A percentile compares a stretch with the other conserved stretches of the same genome.
Evolutionary conservation across 2,888 invertebrate species (phyloP).

Genomic region (Caradrina kadenii): DNA sequence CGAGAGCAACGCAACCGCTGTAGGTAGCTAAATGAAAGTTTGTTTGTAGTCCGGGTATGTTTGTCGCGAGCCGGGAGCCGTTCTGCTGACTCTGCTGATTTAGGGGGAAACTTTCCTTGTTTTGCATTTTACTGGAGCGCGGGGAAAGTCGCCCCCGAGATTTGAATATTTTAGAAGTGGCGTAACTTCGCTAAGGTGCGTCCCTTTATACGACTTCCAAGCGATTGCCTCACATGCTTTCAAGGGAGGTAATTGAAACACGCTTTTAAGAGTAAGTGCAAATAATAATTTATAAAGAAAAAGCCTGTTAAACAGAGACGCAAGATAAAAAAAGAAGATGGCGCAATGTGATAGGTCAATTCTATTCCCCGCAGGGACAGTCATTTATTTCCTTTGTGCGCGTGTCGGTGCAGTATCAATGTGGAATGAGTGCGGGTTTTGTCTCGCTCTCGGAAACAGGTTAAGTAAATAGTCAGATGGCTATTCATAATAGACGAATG

Average conservation of each 20-base stretch:
- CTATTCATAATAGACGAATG: conserved; percentile 78
- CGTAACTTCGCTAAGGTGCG: conserved; percentile 81
- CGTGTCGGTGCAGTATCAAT: conserved; percentile 70
- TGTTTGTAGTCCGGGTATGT: conserved; percentile 82
- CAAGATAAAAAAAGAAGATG: conserved; percentile 66
- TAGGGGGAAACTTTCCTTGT: conserved; percentile 87
- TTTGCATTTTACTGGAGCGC: conserved; percentile 85
- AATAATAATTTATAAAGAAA: conserved; percentile 63
- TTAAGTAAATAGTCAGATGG: conserved; percentile 85
- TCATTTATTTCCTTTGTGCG: conserved; percentile 81
- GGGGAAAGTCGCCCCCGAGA: conserved; percentile 85
- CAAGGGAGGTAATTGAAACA: conserved; percentile 73
- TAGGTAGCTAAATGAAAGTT: conserved; percentile 80
- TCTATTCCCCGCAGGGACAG: conserved; percentile 75
- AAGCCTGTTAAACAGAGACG: conserved; percentile 37
- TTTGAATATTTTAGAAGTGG: conserved; percentile 87
- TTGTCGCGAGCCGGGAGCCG: conserved; percentile 73
- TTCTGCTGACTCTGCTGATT: conserved; percentile 82
- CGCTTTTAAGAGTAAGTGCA: conserved; percentile 64
- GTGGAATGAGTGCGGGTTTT: conserved; percentile 75
- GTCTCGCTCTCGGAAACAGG: conserved; percentile 80
- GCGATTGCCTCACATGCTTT: conserved; percentile 75
- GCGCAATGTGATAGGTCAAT: conserved; percentile 69
- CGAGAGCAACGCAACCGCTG: conserved; percentile 68
- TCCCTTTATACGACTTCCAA: conserved; percentile 81